phyloP scores from a whole-genome alignment of 2,797 vertebrate genomes.

The Peromyscus eremicus region DNA sequence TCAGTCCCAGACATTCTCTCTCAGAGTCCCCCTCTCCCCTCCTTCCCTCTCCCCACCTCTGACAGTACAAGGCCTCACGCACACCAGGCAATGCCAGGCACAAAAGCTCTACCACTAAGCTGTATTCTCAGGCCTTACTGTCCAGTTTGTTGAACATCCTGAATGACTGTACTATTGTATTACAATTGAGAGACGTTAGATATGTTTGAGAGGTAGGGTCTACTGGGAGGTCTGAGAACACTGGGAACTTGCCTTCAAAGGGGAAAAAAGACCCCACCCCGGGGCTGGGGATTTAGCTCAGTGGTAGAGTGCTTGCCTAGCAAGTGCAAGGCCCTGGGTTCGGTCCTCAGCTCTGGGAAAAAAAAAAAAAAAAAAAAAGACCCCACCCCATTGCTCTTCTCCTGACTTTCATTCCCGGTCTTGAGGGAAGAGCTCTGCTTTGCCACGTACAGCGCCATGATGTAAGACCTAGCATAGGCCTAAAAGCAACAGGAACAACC shows the following conservation, averaged over 20 bases:
- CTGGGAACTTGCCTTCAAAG: not conserved
- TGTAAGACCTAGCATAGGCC: not conserved
- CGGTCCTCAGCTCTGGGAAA: too few species aligned
- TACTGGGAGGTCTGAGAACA: not conserved
- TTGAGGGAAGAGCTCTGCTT: not conserved
- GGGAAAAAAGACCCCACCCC: too few species aligned
- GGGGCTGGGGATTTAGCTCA: too few species aligned
- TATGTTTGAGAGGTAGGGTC: not conserved
- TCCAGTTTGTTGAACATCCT: not conserved
- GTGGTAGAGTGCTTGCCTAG: too few species aligned
- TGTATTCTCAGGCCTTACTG: not conserved
- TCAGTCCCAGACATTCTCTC: not conserved
- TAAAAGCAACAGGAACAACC: not conserved
- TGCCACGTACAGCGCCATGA: not conserved
- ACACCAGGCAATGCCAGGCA: too few species aligned
- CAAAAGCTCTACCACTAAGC: not conserved
- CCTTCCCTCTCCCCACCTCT: not conserved
- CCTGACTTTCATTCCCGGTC: not conserved
- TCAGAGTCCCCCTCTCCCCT: not conserved
- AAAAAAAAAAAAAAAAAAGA: not conserved
- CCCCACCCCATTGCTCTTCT: not conserved
- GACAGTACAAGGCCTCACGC: not conserved
- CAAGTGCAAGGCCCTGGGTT: too few species aligned
- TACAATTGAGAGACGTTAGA: not conserved
- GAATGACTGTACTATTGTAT: not conserved